Conservation (phyloP, 2,888 invertebrate genomes). For the Clepsis dumicolana region DNA sequence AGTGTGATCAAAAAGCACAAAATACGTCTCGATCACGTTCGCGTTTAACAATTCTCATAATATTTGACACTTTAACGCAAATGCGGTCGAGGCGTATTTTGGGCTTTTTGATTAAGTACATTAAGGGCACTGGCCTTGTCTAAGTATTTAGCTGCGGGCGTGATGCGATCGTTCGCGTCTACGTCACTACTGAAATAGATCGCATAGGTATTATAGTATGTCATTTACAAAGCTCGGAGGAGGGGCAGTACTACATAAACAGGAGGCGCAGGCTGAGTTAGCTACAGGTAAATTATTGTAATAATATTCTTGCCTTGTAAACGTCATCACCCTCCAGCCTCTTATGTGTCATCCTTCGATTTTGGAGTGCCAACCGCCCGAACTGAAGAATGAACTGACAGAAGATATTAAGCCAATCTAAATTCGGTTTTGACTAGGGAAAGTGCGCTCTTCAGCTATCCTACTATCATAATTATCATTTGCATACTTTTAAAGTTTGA, state of each 20-base stretch:
- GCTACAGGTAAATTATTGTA: constrained; percentile 24
- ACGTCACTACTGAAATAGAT: constrained; percentile 9
- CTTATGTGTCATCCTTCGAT: constrained; percentile 73
- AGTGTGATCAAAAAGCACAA: no score
- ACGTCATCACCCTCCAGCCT: constrained; percentile 66
- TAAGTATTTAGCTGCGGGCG: constrained; percentile 1
- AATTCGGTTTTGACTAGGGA: not conserved
- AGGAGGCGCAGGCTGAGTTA: constrained; percentile 22
- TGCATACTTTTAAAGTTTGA: not conserved
- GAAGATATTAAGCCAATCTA: constrained; percentile 43
- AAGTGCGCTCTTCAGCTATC: not conserved
- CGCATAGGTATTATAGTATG: constrained; percentile 40
- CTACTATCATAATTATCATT: not conserved
- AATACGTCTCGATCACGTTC: no score
- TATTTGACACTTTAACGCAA: no score
- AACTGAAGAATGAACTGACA: constrained; percentile 74
- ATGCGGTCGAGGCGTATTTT: no score
- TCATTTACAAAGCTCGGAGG: constrained; percentile 53
- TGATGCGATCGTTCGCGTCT: constrained; percentile 9
- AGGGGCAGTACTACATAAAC: constrained; percentile 30
- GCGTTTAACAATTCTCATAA: no score
- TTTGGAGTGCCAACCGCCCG: constrained; percentile 70
- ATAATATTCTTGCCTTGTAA: constrained; percentile 66
- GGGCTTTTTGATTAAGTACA: no score
- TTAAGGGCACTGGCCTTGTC: not conserved